Conservation (phyloP, 2,113 vertebrate genomes). For the Oreochromis niloticus region DNA sequence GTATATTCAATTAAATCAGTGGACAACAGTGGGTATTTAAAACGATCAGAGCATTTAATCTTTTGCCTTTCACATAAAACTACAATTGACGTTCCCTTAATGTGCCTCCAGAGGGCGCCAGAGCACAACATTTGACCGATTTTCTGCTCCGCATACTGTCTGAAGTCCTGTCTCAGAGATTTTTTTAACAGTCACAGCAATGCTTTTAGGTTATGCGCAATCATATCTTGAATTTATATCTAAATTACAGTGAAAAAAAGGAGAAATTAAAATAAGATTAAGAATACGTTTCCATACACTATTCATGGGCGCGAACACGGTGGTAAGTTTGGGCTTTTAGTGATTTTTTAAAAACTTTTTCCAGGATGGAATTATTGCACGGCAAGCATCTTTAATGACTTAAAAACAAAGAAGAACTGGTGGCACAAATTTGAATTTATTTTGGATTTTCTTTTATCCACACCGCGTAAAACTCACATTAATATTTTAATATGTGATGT, state of each 20-base stretch:
- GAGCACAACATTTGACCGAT: neutral
- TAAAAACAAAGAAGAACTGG: neutral
- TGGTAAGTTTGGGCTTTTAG: neutral
- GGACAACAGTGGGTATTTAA: neutral
- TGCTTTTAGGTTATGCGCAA: neutral
- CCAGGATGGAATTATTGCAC: neutral
- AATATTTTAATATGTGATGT: neutral
- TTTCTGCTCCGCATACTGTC: neutral
- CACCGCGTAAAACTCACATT: neutral
- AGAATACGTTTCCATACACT: neutral
- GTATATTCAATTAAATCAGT: neutral
- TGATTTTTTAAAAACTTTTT: neutral
- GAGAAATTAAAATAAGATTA: neutral
- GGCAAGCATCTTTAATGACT: neutral
- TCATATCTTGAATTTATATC: neutral
- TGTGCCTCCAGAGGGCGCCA: constrained; percentile 46
- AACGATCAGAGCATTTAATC: neutral
- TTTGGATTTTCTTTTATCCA: neutral
- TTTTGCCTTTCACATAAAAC: neutral
- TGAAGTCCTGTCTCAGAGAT: neutral
- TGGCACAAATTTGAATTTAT: neutral
- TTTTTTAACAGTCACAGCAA: neutral
- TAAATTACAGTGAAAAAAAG: neutral
- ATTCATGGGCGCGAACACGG: neutral
- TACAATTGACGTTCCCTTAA: neutral